Base-by-base conservation (phyloP, 2,888 invertebrate genomes). In the Strigamia crassipes region DNA sequence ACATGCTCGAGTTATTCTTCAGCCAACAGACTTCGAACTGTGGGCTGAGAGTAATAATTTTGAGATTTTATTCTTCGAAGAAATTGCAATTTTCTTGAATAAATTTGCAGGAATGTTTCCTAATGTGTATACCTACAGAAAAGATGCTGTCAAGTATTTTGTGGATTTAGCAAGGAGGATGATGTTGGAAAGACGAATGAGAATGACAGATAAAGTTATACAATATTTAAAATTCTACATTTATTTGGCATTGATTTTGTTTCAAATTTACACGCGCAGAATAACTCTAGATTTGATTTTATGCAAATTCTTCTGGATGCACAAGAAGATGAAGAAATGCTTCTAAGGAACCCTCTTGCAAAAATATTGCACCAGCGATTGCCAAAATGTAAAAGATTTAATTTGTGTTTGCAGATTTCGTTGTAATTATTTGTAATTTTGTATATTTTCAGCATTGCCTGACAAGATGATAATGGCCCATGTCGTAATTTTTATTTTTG, bases 401-500 rank as follows among this genome's bases (percentile, higher is more conserved):
- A 12, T 23, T 66, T 66, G n/a, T 9, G 13, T 10, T 13, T 9
- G 10, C 10, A 6, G 15, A 66, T 27, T 66, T 23, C 12, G 15
- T 15, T 18, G 18, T 21, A 61, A 6, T 5, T 61, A 9, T 61
- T 61, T 5, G 10, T 21, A 5, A 21, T 8, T 18, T 18, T 56
- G 8, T 13, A 34, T 78, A 12, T 78, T 38, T 42, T 42, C 13
- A 78, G 78, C 78, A 9, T n/a, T 78, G 10, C 38, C 41, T 21
- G 78, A 78, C 12, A 38, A 78, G 18, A 41, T 78, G 78, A 78
- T 78, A 38, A 78, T 78, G 18, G 78, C 78, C 78, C 78, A 78
- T n/a, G 12, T 78, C 1, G 42, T 78, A 3, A 78, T 78, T 21
- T 78, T 78, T 34, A n/a, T 78, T 38, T 78, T 78, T 6, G 42